Evolutionary conservation across 2,113 vertebrate genomes (phyloP).

Genomic region (Rhinolophus ferrumequinum): DNA sequence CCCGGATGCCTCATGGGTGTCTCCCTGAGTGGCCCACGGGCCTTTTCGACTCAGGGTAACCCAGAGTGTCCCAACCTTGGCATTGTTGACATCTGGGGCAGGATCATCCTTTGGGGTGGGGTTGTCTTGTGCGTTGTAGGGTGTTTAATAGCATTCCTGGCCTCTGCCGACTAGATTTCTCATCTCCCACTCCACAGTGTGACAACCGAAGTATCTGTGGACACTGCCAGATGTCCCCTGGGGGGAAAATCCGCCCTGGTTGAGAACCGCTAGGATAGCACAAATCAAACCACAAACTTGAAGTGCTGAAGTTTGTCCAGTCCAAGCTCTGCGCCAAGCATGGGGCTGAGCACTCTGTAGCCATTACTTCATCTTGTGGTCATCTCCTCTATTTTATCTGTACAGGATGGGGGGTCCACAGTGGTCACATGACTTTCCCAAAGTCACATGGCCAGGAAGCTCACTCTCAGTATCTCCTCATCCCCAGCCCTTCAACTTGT

Average conservation of each 20-base stretch:
- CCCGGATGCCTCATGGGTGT: background rate
- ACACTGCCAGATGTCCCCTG: background rate
- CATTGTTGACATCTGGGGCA: background rate
- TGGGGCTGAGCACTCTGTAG: background rate
- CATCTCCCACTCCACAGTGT: background rate
- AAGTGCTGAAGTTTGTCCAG: background rate
- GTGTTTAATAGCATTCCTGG: background rate
- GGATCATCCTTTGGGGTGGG: background rate
- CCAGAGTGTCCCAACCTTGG: background rate
- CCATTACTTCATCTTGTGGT: background rate
- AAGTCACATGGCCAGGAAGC: background rate
- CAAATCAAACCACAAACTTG: background rate
- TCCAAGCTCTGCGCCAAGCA: background rate
- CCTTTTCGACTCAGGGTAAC: background rate
- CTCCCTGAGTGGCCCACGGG: background rate
- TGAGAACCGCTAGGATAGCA: background rate
- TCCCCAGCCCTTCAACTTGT: background rate
- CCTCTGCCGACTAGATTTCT: background rate
- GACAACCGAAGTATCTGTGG: background rate
- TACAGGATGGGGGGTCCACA: background rate
- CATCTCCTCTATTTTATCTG: background rate
- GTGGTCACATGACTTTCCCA: fast-evolving
- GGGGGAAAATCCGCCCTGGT: background rate
- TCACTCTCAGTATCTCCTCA: background rate
- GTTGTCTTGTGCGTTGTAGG: background rate